These are phyloP conservation scores for Cottus gobio DNA, from an alignment of 2,113 vertebrate species.

Conservation along the genomic window DNA sequence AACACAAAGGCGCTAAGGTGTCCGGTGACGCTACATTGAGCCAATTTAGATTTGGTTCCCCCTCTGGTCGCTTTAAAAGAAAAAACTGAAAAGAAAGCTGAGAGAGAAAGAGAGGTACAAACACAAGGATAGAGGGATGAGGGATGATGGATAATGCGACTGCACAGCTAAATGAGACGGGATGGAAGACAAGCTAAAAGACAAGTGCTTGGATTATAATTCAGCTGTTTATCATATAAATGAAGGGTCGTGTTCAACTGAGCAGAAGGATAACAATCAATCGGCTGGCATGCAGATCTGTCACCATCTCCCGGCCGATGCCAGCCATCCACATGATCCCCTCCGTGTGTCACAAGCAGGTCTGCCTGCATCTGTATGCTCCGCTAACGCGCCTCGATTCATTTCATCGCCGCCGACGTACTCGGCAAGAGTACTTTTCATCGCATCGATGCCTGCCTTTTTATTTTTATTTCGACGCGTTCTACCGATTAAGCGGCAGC, in stretches of 20 bases:
- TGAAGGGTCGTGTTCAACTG: slow-evolving; percentile 57
- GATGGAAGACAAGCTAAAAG: slow-evolving; percentile 38
- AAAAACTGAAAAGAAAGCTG: background rate
- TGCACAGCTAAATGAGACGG: slow-evolving; percentile 42
- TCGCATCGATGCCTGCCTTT: background rate
- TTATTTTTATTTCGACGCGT: slow-evolving; percentile 12
- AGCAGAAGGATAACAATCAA: slow-evolving; percentile 60
- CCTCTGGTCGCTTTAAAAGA: slow-evolving; percentile 7
- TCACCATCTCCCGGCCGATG: slow-evolving; percentile 40
- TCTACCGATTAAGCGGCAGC: background rate
- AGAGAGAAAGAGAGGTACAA: background rate
- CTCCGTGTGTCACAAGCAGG: slow-evolving; percentile 23
- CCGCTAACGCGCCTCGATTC: slow-evolving; percentile 44
- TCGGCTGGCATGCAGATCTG: slow-evolving; percentile 42
- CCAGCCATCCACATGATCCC: slow-evolving; percentile 48
- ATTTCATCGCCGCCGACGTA: slow-evolving; percentile 51
- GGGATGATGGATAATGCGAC: slow-evolving; percentile 21
- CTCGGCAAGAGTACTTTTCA: slow-evolving; percentile 12
- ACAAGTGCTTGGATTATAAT: slow-evolving; percentile 57
- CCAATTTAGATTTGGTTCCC: slow-evolving; percentile 42
- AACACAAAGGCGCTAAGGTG: background rate
- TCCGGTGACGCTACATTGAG: slow-evolving; percentile 32
- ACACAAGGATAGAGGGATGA: background rate
- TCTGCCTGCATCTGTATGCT: slow-evolving; percentile 34
- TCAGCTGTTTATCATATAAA: slow-evolving; percentile 74